phyloP scores from a whole-genome alignment of 2,113 vertebrate species.

The Mastomys natalensis region DNA sequence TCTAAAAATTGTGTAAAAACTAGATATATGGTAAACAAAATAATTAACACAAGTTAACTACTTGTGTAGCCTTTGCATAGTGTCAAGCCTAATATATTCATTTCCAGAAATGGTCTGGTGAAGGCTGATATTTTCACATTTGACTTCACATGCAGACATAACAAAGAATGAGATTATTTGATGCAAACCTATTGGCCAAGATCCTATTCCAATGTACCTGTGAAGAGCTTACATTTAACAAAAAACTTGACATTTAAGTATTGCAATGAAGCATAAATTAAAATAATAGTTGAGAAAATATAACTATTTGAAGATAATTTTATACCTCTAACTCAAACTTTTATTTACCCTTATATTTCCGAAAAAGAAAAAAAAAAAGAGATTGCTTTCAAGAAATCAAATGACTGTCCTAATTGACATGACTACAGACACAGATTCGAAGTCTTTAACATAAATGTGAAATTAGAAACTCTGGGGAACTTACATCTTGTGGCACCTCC shows the following conservation, averaged over 20 bases:
- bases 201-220: neutral
- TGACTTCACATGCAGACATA: neutral
- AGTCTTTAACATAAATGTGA: neutral
- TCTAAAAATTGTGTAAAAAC: neutral
- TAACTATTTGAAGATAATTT: neutral
- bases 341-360: neutral
- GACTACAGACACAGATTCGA: neutral
- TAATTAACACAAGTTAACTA: neutral
- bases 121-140: neutral
- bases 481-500: neutral
- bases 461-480: neutral
- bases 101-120: neutral
- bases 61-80: neutral
- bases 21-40: neutral
- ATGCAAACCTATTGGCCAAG: neutral
- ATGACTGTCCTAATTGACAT: neutral
- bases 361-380: neutral
- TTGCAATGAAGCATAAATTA: neutral
- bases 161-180: neutral
- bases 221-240: neutral
- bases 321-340: neutral
- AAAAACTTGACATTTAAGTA: neutral
- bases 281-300: neutral
- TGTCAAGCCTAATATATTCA: neutral
- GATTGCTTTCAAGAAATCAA: neutral